These are phyloP conservation scores for Esperia sulphurella DNA, from an alignment of 2,888 invertebrate species.

Conservation along the genomic window DNA sequence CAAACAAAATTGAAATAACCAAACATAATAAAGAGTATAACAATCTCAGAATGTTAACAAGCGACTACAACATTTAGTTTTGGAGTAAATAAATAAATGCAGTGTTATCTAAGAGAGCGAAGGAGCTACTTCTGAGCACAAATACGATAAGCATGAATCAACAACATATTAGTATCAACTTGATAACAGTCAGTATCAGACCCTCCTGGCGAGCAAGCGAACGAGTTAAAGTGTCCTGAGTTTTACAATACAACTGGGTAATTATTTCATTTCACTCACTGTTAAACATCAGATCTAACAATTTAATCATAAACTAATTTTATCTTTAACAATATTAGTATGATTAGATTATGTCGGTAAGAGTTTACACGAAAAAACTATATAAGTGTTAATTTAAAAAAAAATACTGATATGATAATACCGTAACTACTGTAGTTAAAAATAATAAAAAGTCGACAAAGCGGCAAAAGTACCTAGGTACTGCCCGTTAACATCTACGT, in stretches of 20 bases:
- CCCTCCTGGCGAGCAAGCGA: not conserved
- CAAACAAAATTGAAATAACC: not conserved
- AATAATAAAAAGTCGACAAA: not conserved
- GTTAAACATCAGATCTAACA: not conserved
- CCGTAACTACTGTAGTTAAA: not conserved
- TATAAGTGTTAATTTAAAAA: not conserved
- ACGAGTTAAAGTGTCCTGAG: too few relatives aligned
- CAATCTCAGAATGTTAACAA: not conserved
- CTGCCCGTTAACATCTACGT: not conserved
- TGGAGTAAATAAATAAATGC: not conserved
- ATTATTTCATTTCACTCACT: not conserved
- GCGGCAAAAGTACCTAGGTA: not conserved
- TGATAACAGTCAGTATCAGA: not conserved
- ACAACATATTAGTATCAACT: not conserved
- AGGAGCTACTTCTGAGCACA: not conserved
- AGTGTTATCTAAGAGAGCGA: constrained; percentile 2
- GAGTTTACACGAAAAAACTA: not conserved
- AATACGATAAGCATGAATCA: not conserved
- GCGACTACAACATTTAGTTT: not conserved
- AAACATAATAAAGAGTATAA: not conserved
- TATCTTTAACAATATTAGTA: not conserved
- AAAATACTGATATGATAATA: not conserved
- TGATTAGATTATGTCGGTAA: not conserved
- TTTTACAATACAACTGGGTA: too few relatives aligned
- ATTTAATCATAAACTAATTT: not conserved